phyloP scores from a whole-genome alignment of 2,797 vertebrate genomes.

The Sebastes matsubarae region DNA sequence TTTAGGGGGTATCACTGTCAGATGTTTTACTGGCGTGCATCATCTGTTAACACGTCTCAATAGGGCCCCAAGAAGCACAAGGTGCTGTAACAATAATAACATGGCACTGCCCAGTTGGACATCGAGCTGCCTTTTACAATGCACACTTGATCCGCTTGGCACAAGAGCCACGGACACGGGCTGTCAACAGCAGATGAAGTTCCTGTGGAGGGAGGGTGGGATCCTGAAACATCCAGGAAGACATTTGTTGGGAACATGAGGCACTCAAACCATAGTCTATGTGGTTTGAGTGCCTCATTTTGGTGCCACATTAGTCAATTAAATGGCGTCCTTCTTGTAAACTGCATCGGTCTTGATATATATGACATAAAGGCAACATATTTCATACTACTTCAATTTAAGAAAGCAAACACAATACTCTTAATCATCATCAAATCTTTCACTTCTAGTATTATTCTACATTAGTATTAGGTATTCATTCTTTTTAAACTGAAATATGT shows the following conservation, averaged over 20 bases:
- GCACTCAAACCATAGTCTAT: not conserved
- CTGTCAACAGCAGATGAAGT: slow-evolving; percentile 73
- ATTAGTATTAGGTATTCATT: not conserved
- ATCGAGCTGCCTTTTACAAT: slow-evolving; percentile 56
- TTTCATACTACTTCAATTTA: not conserved
- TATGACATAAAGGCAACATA: not conserved
- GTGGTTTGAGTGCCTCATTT: not conserved
- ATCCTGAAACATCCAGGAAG: slow-evolving; percentile 43
- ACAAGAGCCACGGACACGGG: slow-evolving; percentile 35
- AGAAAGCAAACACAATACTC: not conserved
- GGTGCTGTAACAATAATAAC: slow-evolving; percentile 56
- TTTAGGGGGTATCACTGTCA: slow-evolving; percentile 31
- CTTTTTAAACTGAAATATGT: not conserved
- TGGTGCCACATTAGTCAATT: not conserved
- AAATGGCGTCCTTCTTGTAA: not conserved
- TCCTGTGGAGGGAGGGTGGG: slow-evolving; percentile 20
- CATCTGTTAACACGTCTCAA: slow-evolving; percentile 68
- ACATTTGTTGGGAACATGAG: slow-evolving; percentile 42
- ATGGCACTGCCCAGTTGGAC: slow-evolving; percentile 34
- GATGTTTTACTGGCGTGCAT: slow-evolving; percentile 52
- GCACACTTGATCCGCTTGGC: slow-evolving; percentile 64
- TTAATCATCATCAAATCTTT: not conserved
- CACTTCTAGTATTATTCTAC: not conserved
- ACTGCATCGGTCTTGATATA: not conserved
- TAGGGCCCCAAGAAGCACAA: slow-evolving; percentile 50